Evolutionary conservation across 1,140 invertebrate genomes (phyloP).

Genomic region (Pseudomyrmex pallidus): DNA sequence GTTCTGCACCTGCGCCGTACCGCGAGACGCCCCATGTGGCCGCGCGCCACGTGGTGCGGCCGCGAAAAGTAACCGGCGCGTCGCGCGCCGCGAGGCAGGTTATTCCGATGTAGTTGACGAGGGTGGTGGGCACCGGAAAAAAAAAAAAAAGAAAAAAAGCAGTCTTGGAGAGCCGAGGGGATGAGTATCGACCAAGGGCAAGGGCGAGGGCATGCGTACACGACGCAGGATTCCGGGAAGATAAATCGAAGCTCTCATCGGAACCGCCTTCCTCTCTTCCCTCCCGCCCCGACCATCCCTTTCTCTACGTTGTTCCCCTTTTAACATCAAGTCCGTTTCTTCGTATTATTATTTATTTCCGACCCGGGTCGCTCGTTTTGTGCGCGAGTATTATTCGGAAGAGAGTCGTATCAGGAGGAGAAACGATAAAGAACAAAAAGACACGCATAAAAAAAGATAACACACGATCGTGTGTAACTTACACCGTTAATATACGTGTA

Average conservation of each 20-base stretch:
- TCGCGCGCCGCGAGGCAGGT: slow-evolving; percentile 6
- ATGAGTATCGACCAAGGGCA: slow-evolving; percentile 84
- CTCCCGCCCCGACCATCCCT: neutral
- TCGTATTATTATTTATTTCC: slow-evolving; percentile 15
- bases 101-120: slow-evolving; percentile 40
- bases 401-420: too few relatives aligned
- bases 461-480: too few relatives aligned
- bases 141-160: slow-evolving; percentile 2
- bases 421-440: too few relatives aligned
- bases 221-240: slow-evolving; percentile 64
- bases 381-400: too few relatives aligned
- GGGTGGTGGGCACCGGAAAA: slow-evolving; percentile 62
- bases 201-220: slow-evolving; percentile 83
- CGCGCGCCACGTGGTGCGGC: slow-evolving; percentile 77
- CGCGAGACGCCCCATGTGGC: slow-evolving; percentile 75
- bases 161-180: slow-evolving; percentile 73
- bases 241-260: slow-evolving; percentile 34
- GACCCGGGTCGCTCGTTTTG: neutral
- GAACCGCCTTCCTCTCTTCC: neutral
- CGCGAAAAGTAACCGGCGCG: slow-evolving; percentile 51
- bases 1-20: slow-evolving; percentile 70
- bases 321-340: neutral
- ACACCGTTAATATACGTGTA: too few relatives aligned
- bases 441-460: too few relatives aligned
- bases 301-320: neutral